phyloP scores from a whole-genome alignment of 64 coral and sea anemone genomes.

The Stichodactyla helianthus region DNA sequence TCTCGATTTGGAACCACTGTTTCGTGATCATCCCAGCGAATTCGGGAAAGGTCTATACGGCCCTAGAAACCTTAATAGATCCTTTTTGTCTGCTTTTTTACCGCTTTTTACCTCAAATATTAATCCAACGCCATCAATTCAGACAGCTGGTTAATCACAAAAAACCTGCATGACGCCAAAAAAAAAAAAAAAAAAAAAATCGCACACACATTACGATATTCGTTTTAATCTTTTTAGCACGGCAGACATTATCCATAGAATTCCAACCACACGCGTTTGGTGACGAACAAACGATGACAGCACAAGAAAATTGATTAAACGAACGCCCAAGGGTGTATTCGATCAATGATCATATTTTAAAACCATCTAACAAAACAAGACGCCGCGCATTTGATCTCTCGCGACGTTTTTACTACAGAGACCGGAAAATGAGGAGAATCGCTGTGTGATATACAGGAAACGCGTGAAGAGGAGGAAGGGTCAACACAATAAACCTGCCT shows the following conservation, averaged over 20 bases:
- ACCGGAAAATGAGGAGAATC: not conserved
- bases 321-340: not conserved
- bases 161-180: too few relatives aligned
- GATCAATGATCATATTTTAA: not conserved
- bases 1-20: too few relatives aligned
- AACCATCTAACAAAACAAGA: not conserved
- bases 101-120: too few relatives aligned
- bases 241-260: not conserved
- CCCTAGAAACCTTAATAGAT: too few relatives aligned
- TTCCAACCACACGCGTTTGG: not conserved
- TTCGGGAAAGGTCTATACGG: too few relatives aligned
- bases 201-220: too few relatives aligned
- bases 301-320: not conserved
- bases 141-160: too few relatives aligned
- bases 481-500: not conserved
- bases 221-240: too few relatives aligned
- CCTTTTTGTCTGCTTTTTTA: too few relatives aligned
- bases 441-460: conserved; percentile 8
- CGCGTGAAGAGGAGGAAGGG: not conserved
- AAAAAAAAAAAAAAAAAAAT: too few relatives aligned
- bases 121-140: too few relatives aligned
- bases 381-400: not conserved
- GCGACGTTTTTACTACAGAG: not conserved
- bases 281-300: not conserved
- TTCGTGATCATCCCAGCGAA: too few relatives aligned